These are phyloP conservation scores for Drosophila chauvacae DNA, from an alignment of 1,140 invertebrate genomes.

Conservation along the genomic window DNA sequence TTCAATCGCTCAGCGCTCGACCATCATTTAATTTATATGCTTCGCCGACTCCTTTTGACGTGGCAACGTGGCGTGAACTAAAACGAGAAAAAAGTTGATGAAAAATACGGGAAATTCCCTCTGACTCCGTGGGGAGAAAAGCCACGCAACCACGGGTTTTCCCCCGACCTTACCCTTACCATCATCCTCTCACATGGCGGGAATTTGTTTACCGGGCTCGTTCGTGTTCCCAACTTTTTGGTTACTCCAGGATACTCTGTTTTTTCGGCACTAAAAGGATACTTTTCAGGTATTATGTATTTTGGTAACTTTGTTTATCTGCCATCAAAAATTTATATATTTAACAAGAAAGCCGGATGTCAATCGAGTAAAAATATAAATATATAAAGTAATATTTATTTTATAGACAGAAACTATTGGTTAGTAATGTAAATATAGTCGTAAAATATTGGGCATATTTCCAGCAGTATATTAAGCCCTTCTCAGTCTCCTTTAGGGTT, in stretches of 20 bases:
- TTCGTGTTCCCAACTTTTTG: constrained; percentile 2
- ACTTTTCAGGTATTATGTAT: background rate
- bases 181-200: constrained; percentile 48
- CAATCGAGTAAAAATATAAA: background rate
- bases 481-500: background rate
- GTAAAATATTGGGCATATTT: constrained; percentile 5
- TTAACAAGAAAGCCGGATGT: background rate
- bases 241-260: constrained; percentile 11
- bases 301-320: background rate
- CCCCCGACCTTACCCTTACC: background rate
- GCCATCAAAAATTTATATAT: background rate
- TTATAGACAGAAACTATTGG: background rate
- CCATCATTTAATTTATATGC: constrained; percentile 80
- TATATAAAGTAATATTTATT: background rate
- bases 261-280: background rate
- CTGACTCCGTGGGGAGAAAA: constrained; percentile 35
- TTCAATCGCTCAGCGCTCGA: constrained; percentile 64
- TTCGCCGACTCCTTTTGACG: constrained; percentile 70
- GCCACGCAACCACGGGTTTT: constrained; percentile 46
- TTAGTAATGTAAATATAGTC: too few species aligned
- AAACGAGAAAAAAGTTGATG: constrained; percentile 24
- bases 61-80: constrained; percentile 39
- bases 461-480: background rate
- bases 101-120: constrained; percentile 45
- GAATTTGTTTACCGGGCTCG: constrained; percentile 52